Base-by-base conservation (phyloP, 1,140 invertebrate genomes). In the Amyelois transitella region DNA sequence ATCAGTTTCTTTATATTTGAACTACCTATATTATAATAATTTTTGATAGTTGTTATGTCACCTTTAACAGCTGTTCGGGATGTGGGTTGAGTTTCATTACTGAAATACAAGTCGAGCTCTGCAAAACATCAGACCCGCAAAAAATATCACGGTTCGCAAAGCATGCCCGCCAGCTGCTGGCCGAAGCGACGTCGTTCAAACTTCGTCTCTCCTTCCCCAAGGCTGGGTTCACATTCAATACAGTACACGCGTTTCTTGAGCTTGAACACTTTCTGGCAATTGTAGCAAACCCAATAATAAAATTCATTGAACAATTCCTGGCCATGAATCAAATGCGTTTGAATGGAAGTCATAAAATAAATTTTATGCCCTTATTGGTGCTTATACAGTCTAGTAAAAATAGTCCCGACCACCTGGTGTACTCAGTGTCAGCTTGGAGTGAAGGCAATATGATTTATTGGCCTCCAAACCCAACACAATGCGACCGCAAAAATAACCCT, bases 401-500 rank as follows among this genome's bases (percentile, higher is more conserved):
- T 85, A 87, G 66, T 60, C 69, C 22, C 66, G 77, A 65, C 81
- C 84, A 87, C 84, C 84, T 87, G 84, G 84, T 75, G 67, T 62
- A 75, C 76, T 66, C 62, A 55, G 43, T 48, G 53, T 65, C 64
- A 67, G 70, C 64, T 75, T 73, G 62, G 68, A 84, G 77, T 79
- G 74, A 69, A 60, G 53, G 58, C 62, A 71, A 62, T 63, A 67
- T 85, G 72, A 86, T 86, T 85, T 86, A 86, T 77, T 71, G 64
- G 62, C 57, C 69, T 73, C 65, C 57, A 62, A 72, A 66, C 51
- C 69, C 60, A 43, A 75, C 73, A 81, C 75, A 81, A 78, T 81
- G 70, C 71, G 63, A 77, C 79, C 81, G 81, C 80, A 83, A 81
- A 76, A 77, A 81, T 82, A 85, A 79, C 83, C 78, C 84, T 85